These are phyloP conservation scores for Pelosia muscerda DNA, from an alignment of 2,888 invertebrate genomes.

Conservation along the genomic window DNA sequence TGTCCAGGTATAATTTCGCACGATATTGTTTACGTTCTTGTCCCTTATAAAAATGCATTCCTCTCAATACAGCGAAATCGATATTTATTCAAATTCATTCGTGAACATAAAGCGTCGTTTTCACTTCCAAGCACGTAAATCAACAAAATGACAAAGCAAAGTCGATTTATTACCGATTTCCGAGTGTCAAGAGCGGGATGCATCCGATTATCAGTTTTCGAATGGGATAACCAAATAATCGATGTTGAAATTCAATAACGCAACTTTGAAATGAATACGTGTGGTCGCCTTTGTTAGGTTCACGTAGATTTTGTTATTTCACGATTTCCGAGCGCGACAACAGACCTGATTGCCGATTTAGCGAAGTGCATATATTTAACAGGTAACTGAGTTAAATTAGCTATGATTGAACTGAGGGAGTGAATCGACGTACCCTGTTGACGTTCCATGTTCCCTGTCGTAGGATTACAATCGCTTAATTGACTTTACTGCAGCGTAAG, in stretches of 20 bases:
- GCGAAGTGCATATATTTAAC: conserved; percentile 69
- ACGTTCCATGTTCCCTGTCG: too few relatives aligned
- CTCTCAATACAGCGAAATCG: conserved; percentile 8
- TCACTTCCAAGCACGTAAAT: conserved; percentile 63
- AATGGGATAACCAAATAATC: conserved; percentile 69
- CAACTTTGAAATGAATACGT: conserved; percentile 69
- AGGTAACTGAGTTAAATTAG: conserved; percentile 57
- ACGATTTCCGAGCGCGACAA: conserved; percentile 56
- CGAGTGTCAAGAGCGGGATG: conserved; percentile 63
- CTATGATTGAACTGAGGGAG: conserved; percentile 44
- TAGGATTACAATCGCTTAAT: conserved; percentile 34
- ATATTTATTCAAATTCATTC: conserved; percentile 42
- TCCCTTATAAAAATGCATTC: not conserved
- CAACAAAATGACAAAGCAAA: conserved; percentile 63
- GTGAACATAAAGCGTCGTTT: conserved; percentile 45
- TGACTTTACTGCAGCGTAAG: conserved; percentile 16
- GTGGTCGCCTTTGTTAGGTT: conserved; percentile 54
- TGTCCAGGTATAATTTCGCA: not conserved
- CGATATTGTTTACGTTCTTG: not conserved
- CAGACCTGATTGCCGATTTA: conserved; percentile 68
- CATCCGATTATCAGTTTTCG: conserved; percentile 70
- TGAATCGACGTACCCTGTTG: conserved; percentile 42
- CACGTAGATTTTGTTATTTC: conserved; percentile 53
- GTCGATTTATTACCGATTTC: conserved; percentile 76
- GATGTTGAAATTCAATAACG: conserved; percentile 72